These are phyloP conservation scores for Zaprionus ghesquierei DNA, from an alignment of 1,140 invertebrate genomes.

Conservation along the genomic window DNA sequence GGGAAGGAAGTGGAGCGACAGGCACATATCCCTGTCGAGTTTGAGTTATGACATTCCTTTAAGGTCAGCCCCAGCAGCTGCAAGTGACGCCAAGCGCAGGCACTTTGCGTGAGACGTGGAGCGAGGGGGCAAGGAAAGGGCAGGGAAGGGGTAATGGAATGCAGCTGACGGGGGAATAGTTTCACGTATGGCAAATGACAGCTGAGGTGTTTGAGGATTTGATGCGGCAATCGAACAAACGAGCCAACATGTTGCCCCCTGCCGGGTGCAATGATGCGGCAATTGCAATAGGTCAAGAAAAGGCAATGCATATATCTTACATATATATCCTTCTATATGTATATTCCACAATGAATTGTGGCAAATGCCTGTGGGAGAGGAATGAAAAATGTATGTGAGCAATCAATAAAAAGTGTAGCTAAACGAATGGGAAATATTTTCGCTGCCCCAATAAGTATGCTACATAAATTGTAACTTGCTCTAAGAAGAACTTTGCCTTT, in stretches of 20 bases:
- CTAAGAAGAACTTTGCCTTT: background rate
- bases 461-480: background rate
- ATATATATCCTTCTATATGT: background rate
- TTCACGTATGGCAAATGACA: slow-evolving; percentile 64
- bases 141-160: background rate
- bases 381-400: background rate
- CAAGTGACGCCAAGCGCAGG: slow-evolving; percentile 30
- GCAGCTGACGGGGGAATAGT: slow-evolving; percentile 13
- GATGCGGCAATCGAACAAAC: background rate
- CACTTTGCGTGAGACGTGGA: slow-evolving; percentile 1
- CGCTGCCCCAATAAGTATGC: background rate
- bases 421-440: background rate
- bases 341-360: background rate
- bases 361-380: background rate
- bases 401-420: background rate
- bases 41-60: slow-evolving; percentile 67
- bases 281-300: slow-evolving; percentile 56
- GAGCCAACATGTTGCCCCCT: background rate
- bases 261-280: slow-evolving; percentile 60
- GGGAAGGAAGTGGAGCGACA: background rate
- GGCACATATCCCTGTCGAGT: slow-evolving; percentile 12
- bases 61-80: slow-evolving; percentile 67
- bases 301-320: background rate
- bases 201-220: slow-evolving; percentile 55
- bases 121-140: slow-evolving; percentile 2